Base-by-base conservation (phyloP, 1,140 invertebrate genomes). In the Lepidurus couesii region DNA sequence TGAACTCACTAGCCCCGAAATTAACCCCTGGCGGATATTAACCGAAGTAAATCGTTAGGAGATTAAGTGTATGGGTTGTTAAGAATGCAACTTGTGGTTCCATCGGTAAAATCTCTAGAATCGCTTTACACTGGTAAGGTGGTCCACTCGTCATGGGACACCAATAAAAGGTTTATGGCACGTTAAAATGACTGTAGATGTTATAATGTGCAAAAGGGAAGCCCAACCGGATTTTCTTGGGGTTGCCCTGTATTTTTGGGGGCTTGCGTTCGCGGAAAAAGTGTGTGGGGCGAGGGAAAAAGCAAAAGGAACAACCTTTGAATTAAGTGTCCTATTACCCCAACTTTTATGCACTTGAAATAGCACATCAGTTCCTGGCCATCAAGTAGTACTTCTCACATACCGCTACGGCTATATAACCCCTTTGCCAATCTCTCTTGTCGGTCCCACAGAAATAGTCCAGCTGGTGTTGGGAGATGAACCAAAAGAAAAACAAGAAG, bases 291-390 rank as follows among this genome's bases (percentile, higher is more conserved):
- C 21, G 53, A 13, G 53, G 16, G 45, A 16, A 16, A 16, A n/a
- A 21, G 47, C 21, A 21, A 21, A 21, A 21, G 11, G 47, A 16
- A 47, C 45, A 65, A 21, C 53, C 53, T 65, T 65, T 65, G 53
- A 65, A 65, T 65, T 65, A 65, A 65, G 53, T 65, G 21, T 16
- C 16, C 53, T 16, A 21, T 65, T 65, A 65, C 53, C 53, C 53
- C 53, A 65, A 65, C 53, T 65, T 65, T 65, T 65, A 65, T 65
- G 53, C 53, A 65, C 53, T 65, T 13, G 53, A 65, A 65, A 65
- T 65, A 65, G 53, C 53, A 65, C 53, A 65, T 65, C 53, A 21
- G 53, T 65, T 65, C 53, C 53, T n/a, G 53, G 53, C 53, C 53
- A 65, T 65, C 53, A 65, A 65, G 53, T 65, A 16, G 16, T 65